Evolutionary conservation across 2,888 invertebrate genomes (phyloP), one percentile per base, ranked within the genome.

Genomic region (Caenorhabditis becei): DNA sequence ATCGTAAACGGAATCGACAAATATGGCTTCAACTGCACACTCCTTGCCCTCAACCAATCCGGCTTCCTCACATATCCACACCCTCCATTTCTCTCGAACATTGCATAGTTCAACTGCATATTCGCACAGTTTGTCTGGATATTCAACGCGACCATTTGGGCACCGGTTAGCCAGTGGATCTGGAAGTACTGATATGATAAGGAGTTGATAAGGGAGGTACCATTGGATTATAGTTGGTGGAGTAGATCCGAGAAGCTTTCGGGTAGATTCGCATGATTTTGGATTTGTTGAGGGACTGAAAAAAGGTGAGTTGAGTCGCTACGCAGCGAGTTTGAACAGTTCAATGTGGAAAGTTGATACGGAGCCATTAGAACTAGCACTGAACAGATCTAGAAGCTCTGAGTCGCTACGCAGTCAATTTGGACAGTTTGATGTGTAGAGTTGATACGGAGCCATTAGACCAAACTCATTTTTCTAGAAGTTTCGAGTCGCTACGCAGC

Each of bases 141-240:
- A 77, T 95, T 95, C 0, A 96, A 92, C 0, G 96, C 96, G 0
- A 95, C 95, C 93, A 96, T 94, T 91, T 96, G 96, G 0, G 96
- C 94, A 0, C 97, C 97, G 88, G 96, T 96, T 0, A 95, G 94
- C 97, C 97, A 97, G 92, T 96, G 96, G 67, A 94, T 86, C 88
- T 88, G 61, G 41, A 41, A 41, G 24, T 56, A n/a, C n/a, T n/a
- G n/a, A n/a, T n/a, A n/a, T n/a, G n/a, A n/a, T n/a, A n/a, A n/a
- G n/a, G n/a, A n/a, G n/a, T n/a, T n/a, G n/a, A n/a, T n/a, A n/a
- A n/a, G n/a, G n/a, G 16, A 1, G 5, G 26, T 54, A 82, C 82
- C 85, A 85, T 83, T 5, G 85, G 85, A 59, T 77, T 75, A 62
- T 82, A 82, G 44, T 85, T 85, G 26, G 75, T 77, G 20, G 83